Conservation (phyloP, 2,113 vertebrate genomes). For the Trachemys scripta region DNA sequence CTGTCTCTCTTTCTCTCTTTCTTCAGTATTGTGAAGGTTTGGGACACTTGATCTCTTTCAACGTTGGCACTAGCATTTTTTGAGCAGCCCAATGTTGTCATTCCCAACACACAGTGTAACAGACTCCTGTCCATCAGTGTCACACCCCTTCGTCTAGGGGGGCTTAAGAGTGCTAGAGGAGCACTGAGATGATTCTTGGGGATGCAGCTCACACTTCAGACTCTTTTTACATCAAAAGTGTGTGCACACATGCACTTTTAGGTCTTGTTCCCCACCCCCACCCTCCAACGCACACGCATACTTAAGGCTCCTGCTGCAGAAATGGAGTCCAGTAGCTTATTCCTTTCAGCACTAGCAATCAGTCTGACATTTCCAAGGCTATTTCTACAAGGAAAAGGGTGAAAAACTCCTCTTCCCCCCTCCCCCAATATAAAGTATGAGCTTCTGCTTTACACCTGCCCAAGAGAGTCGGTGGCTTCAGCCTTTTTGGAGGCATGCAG, state of each 20-base stretch:
- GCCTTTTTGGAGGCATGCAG: neutral
- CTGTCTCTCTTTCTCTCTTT: neutral
- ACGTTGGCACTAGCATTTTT: neutral
- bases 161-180: neutral
- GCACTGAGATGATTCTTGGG: neutral
- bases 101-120: neutral
- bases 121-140: neutral
- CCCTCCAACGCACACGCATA: neutral
- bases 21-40: neutral
- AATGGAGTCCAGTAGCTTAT: neutral
- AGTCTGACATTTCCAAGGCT: neutral
- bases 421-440: neutral
- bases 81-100: neutral
- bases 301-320: neutral
- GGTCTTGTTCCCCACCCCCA: too few species aligned
- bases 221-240: neutral
- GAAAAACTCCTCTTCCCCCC: neutral
- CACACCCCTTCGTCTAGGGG: neutral
- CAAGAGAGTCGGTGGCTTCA: neutral
- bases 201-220: neutral
- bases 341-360: neutral
- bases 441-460: neutral
- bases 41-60: neutral
- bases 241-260: neutral
- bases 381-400: neutral